These are phyloP conservation scores for Atherinomorus stipes DNA, from an alignment of 2,113 vertebrate species.

Conservation along the genomic window DNA sequence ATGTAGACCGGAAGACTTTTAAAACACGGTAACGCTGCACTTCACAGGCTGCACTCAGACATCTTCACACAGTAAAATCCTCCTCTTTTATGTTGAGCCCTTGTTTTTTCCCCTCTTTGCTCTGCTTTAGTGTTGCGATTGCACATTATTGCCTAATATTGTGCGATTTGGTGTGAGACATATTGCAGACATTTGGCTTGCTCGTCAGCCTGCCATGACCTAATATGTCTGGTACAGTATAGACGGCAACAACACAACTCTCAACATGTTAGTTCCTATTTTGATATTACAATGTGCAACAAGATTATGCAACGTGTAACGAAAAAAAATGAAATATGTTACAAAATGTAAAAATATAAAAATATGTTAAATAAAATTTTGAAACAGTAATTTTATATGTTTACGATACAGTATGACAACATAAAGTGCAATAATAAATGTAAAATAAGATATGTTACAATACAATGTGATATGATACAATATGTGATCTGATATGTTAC, in stretches of 20 bases:
- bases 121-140: conserved; percentile 26
- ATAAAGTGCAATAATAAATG: no score
- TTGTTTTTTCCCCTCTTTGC: not conserved
- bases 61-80: not conserved
- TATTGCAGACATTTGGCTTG: conserved; percentile 32
- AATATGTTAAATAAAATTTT: no score
- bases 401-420: no score
- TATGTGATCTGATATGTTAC: no score
- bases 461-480: no score
- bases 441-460: no score
- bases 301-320: no score
- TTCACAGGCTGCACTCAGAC: not conserved
- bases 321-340: no score
- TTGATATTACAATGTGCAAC: no score
- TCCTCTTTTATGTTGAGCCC: not conserved
- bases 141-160: conserved; percentile 40
- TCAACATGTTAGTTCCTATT: not conserved
- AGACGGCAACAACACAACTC: conserved; percentile 16
- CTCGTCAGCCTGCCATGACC: conserved; percentile 48
- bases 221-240: conserved; percentile 19
- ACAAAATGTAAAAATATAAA: no score
- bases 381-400: no score
- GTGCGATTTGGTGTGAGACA: conserved; percentile 17
- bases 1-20: conserved; percentile 13
- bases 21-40: not conserved